Evolutionary conservation across 53 echinoderm and acorn worm genomes (phyloP).

Genomic region (Temnopleurus reevesii): DNA sequence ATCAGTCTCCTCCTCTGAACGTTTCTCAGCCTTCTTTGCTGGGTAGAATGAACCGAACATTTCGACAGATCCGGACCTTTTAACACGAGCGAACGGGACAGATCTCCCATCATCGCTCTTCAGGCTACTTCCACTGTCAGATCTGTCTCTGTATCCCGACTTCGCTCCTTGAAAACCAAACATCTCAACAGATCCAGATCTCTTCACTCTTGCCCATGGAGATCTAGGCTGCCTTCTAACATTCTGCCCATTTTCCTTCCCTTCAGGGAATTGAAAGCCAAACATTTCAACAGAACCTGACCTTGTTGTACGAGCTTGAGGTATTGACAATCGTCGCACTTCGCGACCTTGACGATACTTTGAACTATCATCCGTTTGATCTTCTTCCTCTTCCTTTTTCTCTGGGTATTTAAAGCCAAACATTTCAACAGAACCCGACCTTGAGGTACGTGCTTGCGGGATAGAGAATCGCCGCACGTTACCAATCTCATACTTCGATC

Average conservation of each 20-base stretch:
- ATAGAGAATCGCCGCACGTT: no score
- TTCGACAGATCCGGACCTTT: constrained; percentile 35
- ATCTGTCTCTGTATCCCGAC: background rate
- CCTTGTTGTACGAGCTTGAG: background rate
- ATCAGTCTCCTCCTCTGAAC: no score
- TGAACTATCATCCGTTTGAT: background rate
- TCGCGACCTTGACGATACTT: no score
- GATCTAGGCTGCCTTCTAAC: no score
- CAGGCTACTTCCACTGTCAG: no score
- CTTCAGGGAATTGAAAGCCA: background rate
- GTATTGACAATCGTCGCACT: background rate
- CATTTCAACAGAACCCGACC: no score
- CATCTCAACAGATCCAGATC: background rate
- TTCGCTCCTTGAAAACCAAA: background rate
- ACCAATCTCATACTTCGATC: no score
- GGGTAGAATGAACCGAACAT: constrained; percentile 1
- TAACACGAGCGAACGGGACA: background rate
- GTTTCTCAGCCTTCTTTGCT: background rate
- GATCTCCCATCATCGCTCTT: background rate
- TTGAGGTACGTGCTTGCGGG: no score
- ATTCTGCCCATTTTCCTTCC: background rate
- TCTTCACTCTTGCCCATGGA: background rate
- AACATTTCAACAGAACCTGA: background rate
- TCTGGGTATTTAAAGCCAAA: no score
- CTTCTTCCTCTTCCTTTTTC: no score